Percentiles rank a stretch among this genome's conserved stretches.
Conservation (phyloP, 1,140 invertebrate species). For the Frieseomelitta varia region DNA sequence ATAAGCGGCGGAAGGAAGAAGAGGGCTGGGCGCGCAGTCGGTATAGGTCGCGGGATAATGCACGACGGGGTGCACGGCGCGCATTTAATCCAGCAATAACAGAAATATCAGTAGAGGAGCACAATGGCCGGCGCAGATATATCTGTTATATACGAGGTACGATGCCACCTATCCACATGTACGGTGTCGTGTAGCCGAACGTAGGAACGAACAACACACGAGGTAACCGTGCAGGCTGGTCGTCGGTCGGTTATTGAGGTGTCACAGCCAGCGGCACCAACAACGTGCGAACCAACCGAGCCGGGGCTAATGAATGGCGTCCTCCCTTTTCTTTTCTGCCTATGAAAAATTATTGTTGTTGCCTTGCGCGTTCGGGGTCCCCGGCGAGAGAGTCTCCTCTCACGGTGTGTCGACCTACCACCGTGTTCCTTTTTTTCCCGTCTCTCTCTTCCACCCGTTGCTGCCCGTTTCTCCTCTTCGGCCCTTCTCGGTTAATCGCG, state of each 20-base stretch:
- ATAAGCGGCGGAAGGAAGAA: conserved; percentile 1
- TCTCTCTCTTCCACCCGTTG: conserved; percentile 41
- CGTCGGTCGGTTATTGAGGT: conserved; percentile 75
- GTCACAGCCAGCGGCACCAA: conserved; percentile 75
- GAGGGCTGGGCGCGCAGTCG: conserved; percentile 22
- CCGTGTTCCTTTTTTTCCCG: conserved; percentile 61
- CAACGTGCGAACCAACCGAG: conserved; percentile 80
- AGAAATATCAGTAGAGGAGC: conserved; percentile 74
- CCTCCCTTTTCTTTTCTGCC: conserved; percentile 77
- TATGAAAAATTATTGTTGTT: conserved; percentile 78
- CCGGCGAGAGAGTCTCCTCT: conserved; percentile 46
- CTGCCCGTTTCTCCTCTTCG: background rate
- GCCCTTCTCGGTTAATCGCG: conserved; percentile 22
- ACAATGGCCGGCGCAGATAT: conserved; percentile 73
- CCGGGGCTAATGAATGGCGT: conserved; percentile 78
- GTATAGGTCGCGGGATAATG: conserved; percentile 59
- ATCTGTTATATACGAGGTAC: conserved; percentile 63
- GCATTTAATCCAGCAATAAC: conserved; percentile 78
- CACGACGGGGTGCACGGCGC: conserved; percentile 64
- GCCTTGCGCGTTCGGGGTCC: conserved; percentile 31
- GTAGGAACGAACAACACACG: conserved; percentile 39
- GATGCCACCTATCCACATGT: conserved; percentile 38
- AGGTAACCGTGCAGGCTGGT: conserved; percentile 49
- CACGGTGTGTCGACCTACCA: conserved; percentile 72
- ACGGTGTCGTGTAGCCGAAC: conserved; percentile 45